Percentiles rank a stretch among this genome's conserved stretches.
Conservation (phyloP, 2,888 invertebrate genomes). For the Alcis repandata region DNA sequence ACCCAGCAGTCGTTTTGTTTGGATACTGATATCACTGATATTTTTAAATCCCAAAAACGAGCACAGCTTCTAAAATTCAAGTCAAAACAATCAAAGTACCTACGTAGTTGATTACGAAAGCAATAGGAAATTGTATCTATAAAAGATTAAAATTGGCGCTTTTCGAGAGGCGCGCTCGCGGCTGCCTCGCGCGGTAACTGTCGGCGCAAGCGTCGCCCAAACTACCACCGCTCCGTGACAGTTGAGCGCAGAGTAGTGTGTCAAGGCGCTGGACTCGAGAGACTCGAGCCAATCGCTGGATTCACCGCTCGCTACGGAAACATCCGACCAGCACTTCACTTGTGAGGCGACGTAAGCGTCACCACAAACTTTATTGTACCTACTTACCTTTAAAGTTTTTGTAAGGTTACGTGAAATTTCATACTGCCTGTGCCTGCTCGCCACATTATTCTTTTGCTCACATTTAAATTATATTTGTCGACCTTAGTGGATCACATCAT, state of each 20-base stretch:
- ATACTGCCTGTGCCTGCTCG: no score
- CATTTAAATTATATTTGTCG: no score
- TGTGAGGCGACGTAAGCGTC: background rate
- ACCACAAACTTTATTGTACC: no score
- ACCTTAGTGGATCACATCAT: no score
- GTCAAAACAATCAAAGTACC: background rate
- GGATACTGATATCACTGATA: conserved; percentile 9
- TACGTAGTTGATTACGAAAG: no score
- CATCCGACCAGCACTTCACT: no score
- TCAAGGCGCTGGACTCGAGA: conserved; percentile 16
- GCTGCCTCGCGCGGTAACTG: conserved; percentile 1
- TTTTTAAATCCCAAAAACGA: background rate
- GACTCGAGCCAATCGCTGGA: conserved; percentile 4
- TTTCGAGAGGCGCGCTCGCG: background rate
- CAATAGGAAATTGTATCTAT: background rate
- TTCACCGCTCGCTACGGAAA: background rate
- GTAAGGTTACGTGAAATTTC: no score
- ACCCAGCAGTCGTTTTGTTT: conserved; percentile 1
- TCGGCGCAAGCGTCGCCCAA: background rate
- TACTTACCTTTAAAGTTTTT: no score
- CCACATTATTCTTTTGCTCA: no score
- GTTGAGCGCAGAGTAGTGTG: conserved; percentile 9
- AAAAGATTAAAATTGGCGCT: background rate
- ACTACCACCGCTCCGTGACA: conserved; percentile 6
- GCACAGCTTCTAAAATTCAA: background rate